Evolutionary conservation across 2,797 vertebrate species (phyloP).

Genomic region (Threskiornis aethiopicus): DNA sequence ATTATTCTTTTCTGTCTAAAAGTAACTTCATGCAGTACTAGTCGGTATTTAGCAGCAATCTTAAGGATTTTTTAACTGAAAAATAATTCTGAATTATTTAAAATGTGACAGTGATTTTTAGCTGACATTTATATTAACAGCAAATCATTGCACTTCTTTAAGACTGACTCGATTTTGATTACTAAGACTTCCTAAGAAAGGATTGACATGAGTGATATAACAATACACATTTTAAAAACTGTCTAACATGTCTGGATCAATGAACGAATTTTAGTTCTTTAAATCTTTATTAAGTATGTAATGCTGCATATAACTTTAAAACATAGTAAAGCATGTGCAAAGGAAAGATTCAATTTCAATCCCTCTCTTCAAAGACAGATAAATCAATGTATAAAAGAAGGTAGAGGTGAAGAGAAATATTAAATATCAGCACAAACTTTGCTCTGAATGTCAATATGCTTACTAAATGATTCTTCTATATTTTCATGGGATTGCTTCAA

Average conservation of each 20-base stretch:
- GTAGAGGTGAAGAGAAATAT: background rate
- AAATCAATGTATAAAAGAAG: background rate
- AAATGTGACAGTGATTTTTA: background rate
- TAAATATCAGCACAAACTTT: background rate
- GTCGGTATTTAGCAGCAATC: background rate
- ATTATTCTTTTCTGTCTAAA: background rate
- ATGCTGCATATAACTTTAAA: background rate
- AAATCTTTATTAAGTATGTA: background rate
- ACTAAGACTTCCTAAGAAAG: background rate
- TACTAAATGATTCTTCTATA: background rate
- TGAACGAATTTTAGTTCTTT: background rate
- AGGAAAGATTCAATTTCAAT: background rate
- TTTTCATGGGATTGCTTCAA: background rate
- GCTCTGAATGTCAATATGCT: background rate
- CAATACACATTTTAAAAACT: background rate
- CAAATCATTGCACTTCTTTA: background rate
- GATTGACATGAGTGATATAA: background rate
- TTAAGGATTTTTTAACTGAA: background rate
- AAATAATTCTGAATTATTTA: background rate
- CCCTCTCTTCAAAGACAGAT: background rate
- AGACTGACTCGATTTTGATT: background rate
- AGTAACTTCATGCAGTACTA: background rate
- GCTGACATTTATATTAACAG: background rate
- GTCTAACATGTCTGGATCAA: background rate
- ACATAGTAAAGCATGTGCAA: background rate